Conservation (phyloP, 2,797 vertebrate species). For the Peromyscus aztecus region DNA sequence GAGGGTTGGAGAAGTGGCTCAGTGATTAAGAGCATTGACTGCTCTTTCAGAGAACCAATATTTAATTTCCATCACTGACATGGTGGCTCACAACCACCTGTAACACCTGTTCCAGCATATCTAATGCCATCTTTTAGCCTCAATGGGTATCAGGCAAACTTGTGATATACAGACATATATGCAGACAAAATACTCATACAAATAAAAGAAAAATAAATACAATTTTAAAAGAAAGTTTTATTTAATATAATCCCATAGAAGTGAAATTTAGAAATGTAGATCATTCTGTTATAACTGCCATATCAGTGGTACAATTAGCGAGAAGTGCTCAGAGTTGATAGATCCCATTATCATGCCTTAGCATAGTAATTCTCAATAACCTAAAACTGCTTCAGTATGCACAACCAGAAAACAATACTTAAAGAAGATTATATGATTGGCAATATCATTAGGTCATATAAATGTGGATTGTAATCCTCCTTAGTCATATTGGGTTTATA, state of each 20-base stretch:
- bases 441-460: not conserved
- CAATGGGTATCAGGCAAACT: not conserved
- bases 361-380: conserved; percentile 25
- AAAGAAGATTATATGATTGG: conserved; percentile 56
- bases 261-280: conserved; percentile 82
- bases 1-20: not conserved
- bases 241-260: conserved; percentile 85
- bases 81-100: not conserved
- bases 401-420: conserved; percentile 68
- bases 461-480: not conserved
- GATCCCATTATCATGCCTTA: conserved; percentile 66
- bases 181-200: not conserved
- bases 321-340: conserved; percentile 63
- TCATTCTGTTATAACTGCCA: conserved; percentile 84
- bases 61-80: not conserved
- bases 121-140: not conserved
- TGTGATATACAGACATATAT: not conserved
- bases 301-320: conserved; percentile 78
- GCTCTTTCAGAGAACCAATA: not conserved
- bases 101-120: not conserved
- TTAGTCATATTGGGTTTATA: not conserved
- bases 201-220: not conserved
- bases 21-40: not conserved
- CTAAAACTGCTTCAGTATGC: not conserved
- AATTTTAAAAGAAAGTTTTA: conserved; percentile 70